These are phyloP conservation scores for Hipposideros armiger DNA, from an alignment of 2,113 vertebrate genomes.

Conservation along the genomic window DNA sequence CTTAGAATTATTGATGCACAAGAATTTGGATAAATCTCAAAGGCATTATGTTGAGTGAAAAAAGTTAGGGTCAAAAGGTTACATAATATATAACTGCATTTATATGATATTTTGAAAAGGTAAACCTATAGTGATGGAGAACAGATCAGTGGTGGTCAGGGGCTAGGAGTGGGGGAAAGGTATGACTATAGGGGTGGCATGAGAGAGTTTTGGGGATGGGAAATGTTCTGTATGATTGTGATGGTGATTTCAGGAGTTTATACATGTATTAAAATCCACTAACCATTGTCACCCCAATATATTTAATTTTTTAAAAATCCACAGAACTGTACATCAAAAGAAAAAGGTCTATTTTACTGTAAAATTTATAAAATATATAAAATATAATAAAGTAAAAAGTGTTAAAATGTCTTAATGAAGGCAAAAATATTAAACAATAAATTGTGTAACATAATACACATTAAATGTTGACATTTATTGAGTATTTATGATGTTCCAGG, in stretches of 20 bases:
- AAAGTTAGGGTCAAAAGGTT: not conserved
- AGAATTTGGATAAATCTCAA: slow-evolving; percentile 7
- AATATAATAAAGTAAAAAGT: slow-evolving; percentile 9
- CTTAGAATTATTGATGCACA: not conserved
- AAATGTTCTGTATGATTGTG: not conserved
- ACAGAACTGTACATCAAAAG: not conserved
- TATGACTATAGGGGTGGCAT: not conserved
- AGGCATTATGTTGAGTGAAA: slow-evolving; percentile 30
- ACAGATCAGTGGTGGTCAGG: not conserved
- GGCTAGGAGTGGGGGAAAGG: not conserved
- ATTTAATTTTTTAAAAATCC: not conserved
- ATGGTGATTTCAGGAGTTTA: not conserved
- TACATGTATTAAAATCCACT: not conserved
- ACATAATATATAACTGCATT: not conserved
- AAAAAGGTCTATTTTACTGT: not conserved
- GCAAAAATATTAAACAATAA: slow-evolving; percentile 30
- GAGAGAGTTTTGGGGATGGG: not conserved
- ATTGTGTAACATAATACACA: not conserved
- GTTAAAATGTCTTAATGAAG: slow-evolving; percentile 22
- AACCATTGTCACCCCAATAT: no score
- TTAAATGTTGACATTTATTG: not conserved
- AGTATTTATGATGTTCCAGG: slow-evolving; percentile 31
- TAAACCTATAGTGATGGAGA: not conserved
- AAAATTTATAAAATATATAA: not conserved
- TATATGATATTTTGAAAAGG: not conserved